phyloP scores from a whole-genome alignment of 53 echinoderm and acorn worm genomes.

The Actinopyga echinites region DNA sequence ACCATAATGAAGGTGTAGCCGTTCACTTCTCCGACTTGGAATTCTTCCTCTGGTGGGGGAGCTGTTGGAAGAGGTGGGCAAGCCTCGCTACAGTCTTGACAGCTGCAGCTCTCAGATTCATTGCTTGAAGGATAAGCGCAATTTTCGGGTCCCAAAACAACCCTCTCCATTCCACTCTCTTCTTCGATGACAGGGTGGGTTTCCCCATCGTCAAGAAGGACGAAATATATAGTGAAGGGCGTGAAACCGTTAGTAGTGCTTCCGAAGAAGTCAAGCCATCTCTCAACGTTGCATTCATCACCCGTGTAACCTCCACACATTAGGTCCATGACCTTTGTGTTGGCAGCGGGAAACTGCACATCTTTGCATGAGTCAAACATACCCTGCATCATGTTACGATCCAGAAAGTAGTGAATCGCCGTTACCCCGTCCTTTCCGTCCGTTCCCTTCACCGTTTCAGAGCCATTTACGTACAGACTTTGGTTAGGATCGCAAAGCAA shows the following conservation, averaged over 20 bases:
- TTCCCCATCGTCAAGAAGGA: neutral
- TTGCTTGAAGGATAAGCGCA: slow-evolving; percentile 61
- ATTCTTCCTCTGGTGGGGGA: slow-evolving; percentile 50
- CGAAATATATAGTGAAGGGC: slow-evolving; percentile 81
- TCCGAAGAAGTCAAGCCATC: slow-evolving; percentile 86
- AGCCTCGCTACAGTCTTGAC: slow-evolving; percentile 77
- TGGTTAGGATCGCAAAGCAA: slow-evolving; percentile 76
- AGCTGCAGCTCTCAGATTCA: slow-evolving; percentile 67
- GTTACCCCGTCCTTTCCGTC: slow-evolving; percentile 46
- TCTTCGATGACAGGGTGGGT: neutral
- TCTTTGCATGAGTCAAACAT: slow-evolving; percentile 82
- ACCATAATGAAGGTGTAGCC: slow-evolving; percentile 72
- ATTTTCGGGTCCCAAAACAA: slow-evolving; percentile 37
- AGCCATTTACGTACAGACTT: slow-evolving; percentile 75
- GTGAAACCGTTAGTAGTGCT: slow-evolving; percentile 79
- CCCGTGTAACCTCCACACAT: slow-evolving; percentile 76
- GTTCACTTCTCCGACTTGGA: slow-evolving; percentile 68
- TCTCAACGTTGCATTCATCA: slow-evolving; percentile 70
- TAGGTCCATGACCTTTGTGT: slow-evolving; percentile 62
- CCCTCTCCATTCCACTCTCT: slow-evolving; percentile 48
- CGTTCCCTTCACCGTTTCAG: neutral
- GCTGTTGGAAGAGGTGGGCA: slow-evolving; percentile 70
- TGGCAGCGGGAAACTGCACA: slow-evolving; percentile 90
- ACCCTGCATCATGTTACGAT: slow-evolving; percentile 58
- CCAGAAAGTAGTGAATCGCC: slow-evolving; percentile 58